These are phyloP conservation scores for Chalcosyrphus nemorum DNA, from an alignment of 2,888 invertebrate genomes.

Conservation along the genomic window DNA sequence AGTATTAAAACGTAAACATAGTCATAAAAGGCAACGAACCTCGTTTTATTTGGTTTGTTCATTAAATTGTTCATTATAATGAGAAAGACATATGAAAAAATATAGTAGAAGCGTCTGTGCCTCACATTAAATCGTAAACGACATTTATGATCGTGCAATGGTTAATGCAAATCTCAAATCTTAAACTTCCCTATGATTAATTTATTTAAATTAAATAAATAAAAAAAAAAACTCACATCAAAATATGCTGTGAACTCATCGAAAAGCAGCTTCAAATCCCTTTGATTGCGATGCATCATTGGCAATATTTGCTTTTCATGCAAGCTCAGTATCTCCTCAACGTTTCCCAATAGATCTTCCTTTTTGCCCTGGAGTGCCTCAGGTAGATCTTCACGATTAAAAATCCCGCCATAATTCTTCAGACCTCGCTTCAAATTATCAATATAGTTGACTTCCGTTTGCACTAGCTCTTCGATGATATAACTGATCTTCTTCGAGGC, in stretches of 20 bases:
- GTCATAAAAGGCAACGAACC: too few species aligned
- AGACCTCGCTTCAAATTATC: constrained; percentile 79
- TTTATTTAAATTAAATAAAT: too few species aligned
- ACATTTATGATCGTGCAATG: too few species aligned
- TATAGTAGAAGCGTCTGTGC: too few species aligned
- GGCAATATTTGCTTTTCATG: constrained; percentile 84
- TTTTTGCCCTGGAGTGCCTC: constrained; percentile 76
- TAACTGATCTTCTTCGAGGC: constrained; percentile 80
- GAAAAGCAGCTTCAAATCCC: constrained; percentile 79
- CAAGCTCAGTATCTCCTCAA: constrained; percentile 94
- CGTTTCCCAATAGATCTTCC: constrained; percentile 90
- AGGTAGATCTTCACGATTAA: constrained; percentile 77
- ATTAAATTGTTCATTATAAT: too few species aligned
- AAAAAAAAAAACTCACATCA: constrained; percentile 76
- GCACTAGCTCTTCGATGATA: constrained; percentile 81
- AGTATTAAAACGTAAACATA: too few species aligned
- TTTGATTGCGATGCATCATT: constrained; percentile 79
- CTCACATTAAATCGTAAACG: too few species aligned
- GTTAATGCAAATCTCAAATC: too few species aligned
- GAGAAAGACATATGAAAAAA: too few species aligned
- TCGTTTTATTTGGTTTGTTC: too few species aligned
- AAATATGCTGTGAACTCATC: constrained; percentile 79
- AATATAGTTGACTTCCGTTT: constrained; percentile 81
- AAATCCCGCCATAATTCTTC: constrained; percentile 78
- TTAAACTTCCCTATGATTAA: too few species aligned